Percentiles rank a stretch among this genome's conserved stretches.
phyloP scores from a whole-genome alignment of 1,140 invertebrate species.

The Contarinia nasturtii region DNA sequence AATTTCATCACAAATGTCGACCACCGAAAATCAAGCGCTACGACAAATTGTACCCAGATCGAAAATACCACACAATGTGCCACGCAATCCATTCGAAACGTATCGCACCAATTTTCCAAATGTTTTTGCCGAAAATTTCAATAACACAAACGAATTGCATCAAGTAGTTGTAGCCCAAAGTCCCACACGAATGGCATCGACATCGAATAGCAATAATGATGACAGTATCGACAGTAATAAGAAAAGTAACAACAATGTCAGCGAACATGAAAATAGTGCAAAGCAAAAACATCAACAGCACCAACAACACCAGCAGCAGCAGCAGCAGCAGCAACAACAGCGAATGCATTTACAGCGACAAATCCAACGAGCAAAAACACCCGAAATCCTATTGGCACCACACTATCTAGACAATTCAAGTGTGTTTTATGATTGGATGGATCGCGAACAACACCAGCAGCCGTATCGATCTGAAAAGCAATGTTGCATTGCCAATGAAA shows the following conservation, averaged over 20 bases:
- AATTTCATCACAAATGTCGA: slow-evolving; percentile 3
- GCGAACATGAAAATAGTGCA: slow-evolving; percentile 2
- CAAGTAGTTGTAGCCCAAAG: slow-evolving; percentile 16
- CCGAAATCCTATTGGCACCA: slow-evolving; percentile 56
- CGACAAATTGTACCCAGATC: neutral
- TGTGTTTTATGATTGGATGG: slow-evolving; percentile 28
- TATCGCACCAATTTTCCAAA: slow-evolving; percentile 18
- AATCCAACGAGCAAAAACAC: slow-evolving; percentile 40
- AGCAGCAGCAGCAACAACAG: neutral
- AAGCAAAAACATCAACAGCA: slow-evolving; percentile 12
- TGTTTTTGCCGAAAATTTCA: slow-evolving; percentile 25
- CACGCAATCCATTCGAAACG: slow-evolving; percentile 10
- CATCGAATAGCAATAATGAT: slow-evolving; percentile 4
- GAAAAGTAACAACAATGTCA: neutral
- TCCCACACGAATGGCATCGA: slow-evolving; percentile 14
- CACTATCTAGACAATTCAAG: slow-evolving; percentile 35
- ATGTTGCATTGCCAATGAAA: slow-evolving; percentile 1
- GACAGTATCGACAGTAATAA: slow-evolving; percentile 1
- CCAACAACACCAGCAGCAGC: neutral
- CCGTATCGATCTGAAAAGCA: neutral
- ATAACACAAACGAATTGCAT: slow-evolving; percentile 10
- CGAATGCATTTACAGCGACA: slow-evolving; percentile 8
- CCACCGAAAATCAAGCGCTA: slow-evolving; percentile 3
- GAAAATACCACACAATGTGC: slow-evolving; percentile 2
- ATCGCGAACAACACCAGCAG: slow-evolving; percentile 12